phyloP scores from a whole-genome alignment of 2,888 invertebrate genomes.

The Chromoteleia sp. region DNA sequence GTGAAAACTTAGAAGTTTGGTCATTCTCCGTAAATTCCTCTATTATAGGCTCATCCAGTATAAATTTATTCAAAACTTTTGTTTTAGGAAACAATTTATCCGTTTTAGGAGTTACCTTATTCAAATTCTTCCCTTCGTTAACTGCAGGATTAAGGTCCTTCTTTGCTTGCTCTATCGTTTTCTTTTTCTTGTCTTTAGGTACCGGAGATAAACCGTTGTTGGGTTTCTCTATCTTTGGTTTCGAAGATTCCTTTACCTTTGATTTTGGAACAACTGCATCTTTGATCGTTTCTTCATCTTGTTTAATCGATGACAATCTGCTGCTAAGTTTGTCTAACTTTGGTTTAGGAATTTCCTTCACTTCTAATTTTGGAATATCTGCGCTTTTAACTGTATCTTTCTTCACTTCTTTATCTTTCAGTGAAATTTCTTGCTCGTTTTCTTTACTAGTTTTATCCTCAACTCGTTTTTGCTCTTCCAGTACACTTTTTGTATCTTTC shows the following conservation, averaged over 20 bases:
- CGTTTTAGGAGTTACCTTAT: background rate
- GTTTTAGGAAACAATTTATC: conserved; percentile 25
- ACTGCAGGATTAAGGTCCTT: background rate
- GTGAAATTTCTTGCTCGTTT: background rate
- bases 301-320: background rate
- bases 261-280: background rate
- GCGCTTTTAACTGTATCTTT: too few species aligned
- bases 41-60: conserved; percentile 43
- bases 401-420: too few species aligned
- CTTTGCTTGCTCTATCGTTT: background rate
- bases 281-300: background rate
- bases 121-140: background rate
- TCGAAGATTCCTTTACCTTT: background rate
- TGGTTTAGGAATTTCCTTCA: conserved; percentile 4
- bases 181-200: background rate
- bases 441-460: background rate
- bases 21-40: conserved; percentile 39
- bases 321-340: conserved; percentile 6
- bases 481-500: background rate
- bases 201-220: background rate
- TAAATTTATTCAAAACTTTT: conserved; percentile 43
- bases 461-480: background rate
- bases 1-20: conserved; percentile 1
- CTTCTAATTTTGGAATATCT: background rate
- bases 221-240: background rate